Evolutionary conservation across 2,113 vertebrate genomes (phyloP), one percentile per base, ranked within the genome.

Genomic region (Ophthalmolycus amberensis): DNA sequence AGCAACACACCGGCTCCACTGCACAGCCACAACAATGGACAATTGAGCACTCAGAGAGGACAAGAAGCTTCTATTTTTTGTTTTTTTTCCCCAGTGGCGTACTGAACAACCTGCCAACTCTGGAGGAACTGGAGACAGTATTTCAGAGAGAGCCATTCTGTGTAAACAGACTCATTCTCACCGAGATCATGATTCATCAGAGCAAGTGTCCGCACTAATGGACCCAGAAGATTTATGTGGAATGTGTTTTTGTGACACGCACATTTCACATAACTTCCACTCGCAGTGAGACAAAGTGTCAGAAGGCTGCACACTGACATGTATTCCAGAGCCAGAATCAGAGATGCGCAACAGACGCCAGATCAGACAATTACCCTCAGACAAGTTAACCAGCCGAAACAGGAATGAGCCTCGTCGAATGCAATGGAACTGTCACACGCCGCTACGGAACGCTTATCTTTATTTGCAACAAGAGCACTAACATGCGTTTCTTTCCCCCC

Each of bases 331-430:
- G 89, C 65, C 14, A 79, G 71, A 90, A 79, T 84, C 87, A 88
- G 83, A 90, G 90, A 91, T 79, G 90, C 78, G 62, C 77, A 90
- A 82, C 87, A 91, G 89, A 90, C 54, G 77, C 78, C 86, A 83
- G 73, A 90, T 89, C 86, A 88, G 89, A 91, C 92, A 89, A 93
- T 94, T 93, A 92, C 89, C 83, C 90, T 72, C 86, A 70, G 86
- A 90, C 86, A 87, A 89, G 87, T 92, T 86, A 92, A 92, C 90
- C 91, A 91, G 83, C 82, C 11, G 71, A 79, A 89, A 85, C 89
- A 66, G 77, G 88, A 79, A 80, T 6, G 66, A 38, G 71, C 76
- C 82, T 46, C 9, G 84, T 67, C 25, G 54, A 71, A 64, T 46
- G 89, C 82, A 90, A 93, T 72, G 56, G 65, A 79, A 84, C 59